Percentiles rank a stretch among this genome's conserved stretches.
Conservation (phyloP, 2,888 invertebrate species). For the Brenthis hecate region DNA sequence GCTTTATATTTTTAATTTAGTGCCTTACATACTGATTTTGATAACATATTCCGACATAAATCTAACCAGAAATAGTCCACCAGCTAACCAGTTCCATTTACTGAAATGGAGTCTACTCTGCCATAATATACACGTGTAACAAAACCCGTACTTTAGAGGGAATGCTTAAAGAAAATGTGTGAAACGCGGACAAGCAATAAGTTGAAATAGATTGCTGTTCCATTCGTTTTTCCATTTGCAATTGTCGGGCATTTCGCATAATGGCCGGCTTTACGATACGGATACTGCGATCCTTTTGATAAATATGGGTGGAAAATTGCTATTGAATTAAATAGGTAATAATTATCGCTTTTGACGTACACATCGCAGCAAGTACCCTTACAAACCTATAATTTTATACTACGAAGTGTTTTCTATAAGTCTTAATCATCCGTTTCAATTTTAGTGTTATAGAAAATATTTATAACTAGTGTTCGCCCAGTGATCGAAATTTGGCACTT, state of each 20-base stretch:
- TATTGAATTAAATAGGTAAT: constrained; percentile 11
- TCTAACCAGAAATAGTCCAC: background rate
- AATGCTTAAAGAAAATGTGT: constrained; percentile 20
- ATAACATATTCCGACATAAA: too few relatives aligned
- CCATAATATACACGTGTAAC: background rate
- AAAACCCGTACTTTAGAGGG: constrained; percentile 1
- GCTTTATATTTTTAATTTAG: too few relatives aligned
- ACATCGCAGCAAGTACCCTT: background rate
- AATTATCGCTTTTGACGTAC: constrained; percentile 13
- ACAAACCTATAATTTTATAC: background rate
- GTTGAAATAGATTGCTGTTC: constrained; percentile 58
- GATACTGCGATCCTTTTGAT: constrained; percentile 20
- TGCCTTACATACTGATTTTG: too few relatives aligned
- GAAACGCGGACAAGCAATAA: constrained; percentile 46
- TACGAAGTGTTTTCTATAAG: background rate
- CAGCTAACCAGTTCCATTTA: background rate
- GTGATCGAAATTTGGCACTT: too few relatives aligned
- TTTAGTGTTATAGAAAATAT: too few relatives aligned
- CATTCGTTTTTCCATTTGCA: constrained; percentile 57
- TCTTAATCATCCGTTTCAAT: too few relatives aligned
- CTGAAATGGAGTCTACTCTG: background rate
- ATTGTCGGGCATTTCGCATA: constrained; percentile 60
- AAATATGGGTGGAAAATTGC: constrained; percentile 6
- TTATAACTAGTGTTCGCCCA: too few relatives aligned
- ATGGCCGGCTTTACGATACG: constrained; percentile 46